Base-by-base conservation (phyloP, 2,888 invertebrate species). In the Polymixis lichenea region DNA sequence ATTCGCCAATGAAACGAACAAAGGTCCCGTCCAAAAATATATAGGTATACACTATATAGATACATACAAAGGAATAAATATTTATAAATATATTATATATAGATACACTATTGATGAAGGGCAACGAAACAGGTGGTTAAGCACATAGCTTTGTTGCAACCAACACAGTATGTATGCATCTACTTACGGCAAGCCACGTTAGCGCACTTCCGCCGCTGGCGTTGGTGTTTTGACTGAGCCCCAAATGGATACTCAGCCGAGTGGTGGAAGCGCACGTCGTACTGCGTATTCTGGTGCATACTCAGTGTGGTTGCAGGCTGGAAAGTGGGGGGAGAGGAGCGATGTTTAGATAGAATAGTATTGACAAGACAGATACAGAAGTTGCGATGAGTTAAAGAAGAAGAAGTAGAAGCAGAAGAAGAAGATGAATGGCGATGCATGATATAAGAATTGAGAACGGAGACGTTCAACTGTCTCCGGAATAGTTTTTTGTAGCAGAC, bases 211-310 rank as follows among this genome's bases (percentile, higher is more conserved):
- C 58, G 58, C 58, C 58, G 28, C 58, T 28, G 58, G 58, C 58
- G 58, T 28, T 58, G 58, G 56, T 25, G 56, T 28, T 58, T 58
- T 2, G 28, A 28, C 17, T 19, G 7, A 58, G 58, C 58, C 28
- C 58, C 58, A 58, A 58, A 58, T 58, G 58, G 58, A 58, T 58
- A 58, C 28, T 28, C 58, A 8, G 58, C 58, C 58, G 28, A 58
- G 58, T 28, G 3, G 28, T 58, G 58, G 58, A 15, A 28, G 58
- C 58, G 58, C 28, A 7, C 58, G 58, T 58, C 58, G 28, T 58
- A 46, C 9, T 13, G 46, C 28, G 28, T 28, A 58, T 58, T 28
- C 58, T 58, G 28, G 17, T 58, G 58, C 58, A 58, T 28, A 28
- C 17, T 58, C 58, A 7, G 58, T 58, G 58, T 58, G 58, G 58